These are phyloP conservation scores for Acanthoscelides obtectus DNA, from an alignment of 2,888 invertebrate genomes.

Conservation along the genomic window DNA sequence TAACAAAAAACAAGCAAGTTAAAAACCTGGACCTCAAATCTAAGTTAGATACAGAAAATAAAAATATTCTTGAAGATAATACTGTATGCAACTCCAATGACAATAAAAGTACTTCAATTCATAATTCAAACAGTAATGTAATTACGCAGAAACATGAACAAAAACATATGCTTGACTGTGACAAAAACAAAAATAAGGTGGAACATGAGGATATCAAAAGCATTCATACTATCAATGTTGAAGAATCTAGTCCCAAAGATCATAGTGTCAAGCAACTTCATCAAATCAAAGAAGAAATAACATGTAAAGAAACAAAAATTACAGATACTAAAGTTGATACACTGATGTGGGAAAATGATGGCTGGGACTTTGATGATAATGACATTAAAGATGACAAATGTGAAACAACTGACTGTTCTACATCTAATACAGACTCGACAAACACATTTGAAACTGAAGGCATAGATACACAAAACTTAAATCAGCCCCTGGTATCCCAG, in stretches of 20 bases:
- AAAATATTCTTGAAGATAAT: not conserved
- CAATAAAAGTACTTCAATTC: not conserved
- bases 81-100: not conserved
- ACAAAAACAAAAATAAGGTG: not conserved
- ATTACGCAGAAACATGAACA: not conserved
- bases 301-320: not conserved
- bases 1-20: not conserved
- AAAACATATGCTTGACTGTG: not conserved
- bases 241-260: not conserved
- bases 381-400: not conserved
- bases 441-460: not conserved
- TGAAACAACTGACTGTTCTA: no score
- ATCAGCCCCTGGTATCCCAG: not conserved
- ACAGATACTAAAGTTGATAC: not conserved
- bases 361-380: constrained; percentile 25
- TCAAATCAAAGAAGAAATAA: not conserved
- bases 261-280: not conserved
- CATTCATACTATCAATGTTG: not conserved
- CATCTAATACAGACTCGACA: not conserved
- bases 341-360: constrained; percentile 51
- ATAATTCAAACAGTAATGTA: not conserved
- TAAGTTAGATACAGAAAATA: constrained; percentile 1
- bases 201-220: not conserved
- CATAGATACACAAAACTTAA: not conserved
- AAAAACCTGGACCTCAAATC: not conserved